Evolutionary conservation across 2,888 invertebrate species (phyloP).

Genomic region (Eristalis arbustorum): DNA sequence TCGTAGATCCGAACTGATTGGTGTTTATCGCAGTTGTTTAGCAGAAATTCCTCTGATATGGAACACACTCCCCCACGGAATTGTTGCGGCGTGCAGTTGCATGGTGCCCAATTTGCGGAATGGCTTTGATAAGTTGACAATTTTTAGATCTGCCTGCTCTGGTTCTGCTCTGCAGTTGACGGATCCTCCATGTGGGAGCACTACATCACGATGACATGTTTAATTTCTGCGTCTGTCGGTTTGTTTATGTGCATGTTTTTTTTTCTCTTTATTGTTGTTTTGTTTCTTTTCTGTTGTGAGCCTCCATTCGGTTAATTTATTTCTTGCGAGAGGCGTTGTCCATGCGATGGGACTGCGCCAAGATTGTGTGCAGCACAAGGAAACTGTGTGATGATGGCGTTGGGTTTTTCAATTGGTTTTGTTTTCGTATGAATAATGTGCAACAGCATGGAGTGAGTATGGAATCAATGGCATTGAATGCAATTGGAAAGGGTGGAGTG

Average conservation of each 20-base stretch:
- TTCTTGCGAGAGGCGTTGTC: not conserved
- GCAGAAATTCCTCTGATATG: not conserved
- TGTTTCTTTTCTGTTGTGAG: not conserved
- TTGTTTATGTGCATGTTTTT: not conserved
- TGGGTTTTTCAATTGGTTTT: not conserved
- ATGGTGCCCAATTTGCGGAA: not conserved
- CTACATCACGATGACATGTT: conserved; percentile 23
- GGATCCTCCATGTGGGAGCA: conserved; percentile 18
- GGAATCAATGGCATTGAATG: too few species aligned
- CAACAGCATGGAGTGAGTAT: not conserved
- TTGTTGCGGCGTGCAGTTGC: not conserved
- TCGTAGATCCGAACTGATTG: not conserved
- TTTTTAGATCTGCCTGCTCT: not conserved
- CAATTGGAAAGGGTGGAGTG: too few species aligned
- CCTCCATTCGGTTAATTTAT: not conserved
- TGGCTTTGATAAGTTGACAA: not conserved
- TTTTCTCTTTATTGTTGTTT: not conserved
- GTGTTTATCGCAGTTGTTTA: not conserved
- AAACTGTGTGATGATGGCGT: not conserved
- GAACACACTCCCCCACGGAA: not conserved
- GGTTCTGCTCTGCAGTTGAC: not conserved
- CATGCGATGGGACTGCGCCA: not conserved
- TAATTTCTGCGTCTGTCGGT: conserved; percentile 1
- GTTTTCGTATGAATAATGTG: not conserved
- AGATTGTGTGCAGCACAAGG: not conserved